A percentile compares a stretch with the other conserved stretches of the same genome.
Conservation (phyloP, 2,888 invertebrate species). For the Trichogramma evanescens region DNA sequence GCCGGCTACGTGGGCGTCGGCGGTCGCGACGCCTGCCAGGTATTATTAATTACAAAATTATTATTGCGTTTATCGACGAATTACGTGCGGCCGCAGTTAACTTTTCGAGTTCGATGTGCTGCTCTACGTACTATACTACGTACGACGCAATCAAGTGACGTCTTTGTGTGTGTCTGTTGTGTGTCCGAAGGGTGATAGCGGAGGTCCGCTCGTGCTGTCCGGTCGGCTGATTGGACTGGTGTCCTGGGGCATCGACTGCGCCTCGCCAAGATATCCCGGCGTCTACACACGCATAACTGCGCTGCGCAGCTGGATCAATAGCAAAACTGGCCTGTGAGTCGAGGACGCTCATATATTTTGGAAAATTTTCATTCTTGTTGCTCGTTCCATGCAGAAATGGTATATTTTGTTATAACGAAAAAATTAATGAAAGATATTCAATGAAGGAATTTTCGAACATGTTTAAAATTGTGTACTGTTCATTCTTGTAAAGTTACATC, state of each 20-base stretch:
- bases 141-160: no score
- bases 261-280: slow-evolving; percentile 51
- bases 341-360: slow-evolving; percentile 1
- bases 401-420: no score
- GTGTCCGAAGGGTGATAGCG: slow-evolving; percentile 53
- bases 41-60: slow-evolving; percentile 25
- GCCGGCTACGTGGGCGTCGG: slow-evolving; percentile 55
- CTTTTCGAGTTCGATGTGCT: no score
- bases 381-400: no score
- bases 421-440: no score
- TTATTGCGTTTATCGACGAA: no score
- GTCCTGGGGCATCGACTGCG: slow-evolving; percentile 56
- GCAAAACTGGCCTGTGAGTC: slow-evolving; percentile 25
- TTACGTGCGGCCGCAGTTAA: no score
- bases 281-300: slow-evolving; percentile 52
- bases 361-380: not conserved
- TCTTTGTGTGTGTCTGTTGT: slow-evolving; percentile 1
- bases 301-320: slow-evolving; percentile 31
- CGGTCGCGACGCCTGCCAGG: slow-evolving; percentile 56
- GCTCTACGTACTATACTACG: no score
- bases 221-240: slow-evolving; percentile 51
- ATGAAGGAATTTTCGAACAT: no score
- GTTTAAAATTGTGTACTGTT: no score
- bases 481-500: no score
- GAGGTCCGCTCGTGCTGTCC: slow-evolving; percentile 53